These are phyloP conservation scores for Etheostoma spectabile DNA, from an alignment of 2,113 vertebrate species.

Conservation along the genomic window DNA sequence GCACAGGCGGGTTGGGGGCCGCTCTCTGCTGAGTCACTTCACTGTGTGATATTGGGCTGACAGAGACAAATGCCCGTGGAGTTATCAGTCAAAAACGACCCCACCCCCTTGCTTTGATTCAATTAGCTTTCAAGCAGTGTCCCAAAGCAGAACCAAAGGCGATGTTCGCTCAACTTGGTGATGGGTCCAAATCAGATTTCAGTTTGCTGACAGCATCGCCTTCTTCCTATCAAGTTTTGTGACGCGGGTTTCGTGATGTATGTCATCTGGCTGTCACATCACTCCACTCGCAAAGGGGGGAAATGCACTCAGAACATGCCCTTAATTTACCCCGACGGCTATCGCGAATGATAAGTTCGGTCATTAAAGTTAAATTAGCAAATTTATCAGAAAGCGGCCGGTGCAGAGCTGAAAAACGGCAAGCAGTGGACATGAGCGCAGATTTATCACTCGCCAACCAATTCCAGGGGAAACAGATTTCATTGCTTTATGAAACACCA, in stretches of 20 bases:
- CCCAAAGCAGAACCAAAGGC: constrained; percentile 63
- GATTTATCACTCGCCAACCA: constrained; percentile 37
- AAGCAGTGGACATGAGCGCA: background rate
- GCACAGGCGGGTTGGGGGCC: constrained; percentile 40
- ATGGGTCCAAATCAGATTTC: constrained; percentile 58
- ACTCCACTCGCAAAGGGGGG: background rate
- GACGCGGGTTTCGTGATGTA: constrained; percentile 41
- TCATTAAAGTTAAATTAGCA: constrained; percentile 31
- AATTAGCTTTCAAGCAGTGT: constrained; percentile 61
- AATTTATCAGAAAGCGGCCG: constrained; percentile 24
- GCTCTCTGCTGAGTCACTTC: constrained; percentile 77
- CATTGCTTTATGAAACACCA: constrained; percentile 41
- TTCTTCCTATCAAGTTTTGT: constrained; percentile 45
- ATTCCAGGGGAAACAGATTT: constrained; percentile 18
- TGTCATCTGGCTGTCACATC: constrained; percentile 52
- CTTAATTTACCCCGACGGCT: constrained; percentile 37
- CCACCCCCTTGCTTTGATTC: constrained; percentile 66
- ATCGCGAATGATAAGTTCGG: constrained; percentile 22
- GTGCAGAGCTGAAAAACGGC: background rate
- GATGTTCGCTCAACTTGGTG: constrained; percentile 50
- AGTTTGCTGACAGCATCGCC: constrained; percentile 45
- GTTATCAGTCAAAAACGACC: constrained; percentile 67
- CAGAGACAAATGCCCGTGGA: constrained; percentile 74
- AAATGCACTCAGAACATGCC: background rate
- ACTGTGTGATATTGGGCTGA: constrained; percentile 75